Percentiles rank a stretch among this genome's conserved stretches.
These are phyloP conservation scores for Pavo muticus DNA, from an alignment of 2,113 vertebrate genomes.

Conservation along the genomic window DNA sequence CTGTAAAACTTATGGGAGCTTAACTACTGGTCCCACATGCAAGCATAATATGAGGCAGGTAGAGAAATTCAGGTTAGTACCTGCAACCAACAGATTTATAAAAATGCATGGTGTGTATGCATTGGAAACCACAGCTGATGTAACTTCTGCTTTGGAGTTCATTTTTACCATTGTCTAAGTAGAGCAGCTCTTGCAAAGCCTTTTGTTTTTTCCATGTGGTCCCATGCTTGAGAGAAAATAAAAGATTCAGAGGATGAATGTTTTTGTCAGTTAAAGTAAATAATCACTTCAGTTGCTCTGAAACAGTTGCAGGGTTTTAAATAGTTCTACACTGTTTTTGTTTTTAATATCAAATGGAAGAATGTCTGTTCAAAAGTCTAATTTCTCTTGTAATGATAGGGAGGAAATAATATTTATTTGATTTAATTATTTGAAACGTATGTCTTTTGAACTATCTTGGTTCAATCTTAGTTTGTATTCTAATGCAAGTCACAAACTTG, in stretches of 20 bases:
- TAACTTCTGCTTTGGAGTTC: neutral
- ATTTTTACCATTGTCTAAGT: neutral
- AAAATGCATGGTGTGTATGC: neutral
- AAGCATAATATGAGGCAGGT: neutral
- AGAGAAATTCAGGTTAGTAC: neutral
- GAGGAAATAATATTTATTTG: neutral
- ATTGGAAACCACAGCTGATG: neutral
- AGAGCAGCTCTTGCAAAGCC: neutral
- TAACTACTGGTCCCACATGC: neutral
- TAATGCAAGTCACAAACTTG: neutral
- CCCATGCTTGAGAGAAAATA: neutral
- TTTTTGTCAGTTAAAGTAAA: neutral
- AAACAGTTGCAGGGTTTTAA: neutral
- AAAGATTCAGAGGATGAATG: neutral
- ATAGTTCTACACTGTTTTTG: neutral
- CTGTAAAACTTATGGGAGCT: neutral
- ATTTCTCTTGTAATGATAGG: neutral
- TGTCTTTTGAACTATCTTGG: neutral
- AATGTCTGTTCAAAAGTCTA: neutral
- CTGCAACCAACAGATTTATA: neutral
- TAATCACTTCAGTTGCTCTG: neutral
- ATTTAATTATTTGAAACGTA: neutral
- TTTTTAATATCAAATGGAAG: neutral
- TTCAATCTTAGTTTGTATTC: neutral
- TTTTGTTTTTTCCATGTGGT: neutral